Percentiles rank a stretch among this genome's conserved stretches.
Conservation (phyloP, 2,888 invertebrate genomes). For the Bursaphelenchus okinawaensis region DNA sequence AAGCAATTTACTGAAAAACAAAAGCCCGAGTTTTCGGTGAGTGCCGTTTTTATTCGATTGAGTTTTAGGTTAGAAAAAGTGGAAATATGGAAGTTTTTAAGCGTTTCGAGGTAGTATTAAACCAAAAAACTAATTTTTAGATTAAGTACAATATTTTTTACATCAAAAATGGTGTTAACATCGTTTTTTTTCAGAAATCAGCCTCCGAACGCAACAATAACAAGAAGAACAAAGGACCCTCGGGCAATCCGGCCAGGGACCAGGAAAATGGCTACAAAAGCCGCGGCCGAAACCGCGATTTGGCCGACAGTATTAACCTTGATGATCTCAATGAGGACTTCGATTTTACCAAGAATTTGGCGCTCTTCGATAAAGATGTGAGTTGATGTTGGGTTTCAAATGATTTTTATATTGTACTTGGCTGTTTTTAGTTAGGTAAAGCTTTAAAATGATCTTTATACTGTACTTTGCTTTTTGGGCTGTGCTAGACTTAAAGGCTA, state of each 20-base stretch:
- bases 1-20: conserved; percentile 27
- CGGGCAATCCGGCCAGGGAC: conserved; percentile 42
- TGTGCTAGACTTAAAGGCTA: no score
- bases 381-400: not conserved
- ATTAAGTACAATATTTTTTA: not conserved
- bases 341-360: conserved; percentile 47
- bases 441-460: no score
- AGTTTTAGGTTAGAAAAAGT: not conserved
- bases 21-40: conserved; percentile 3
- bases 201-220: not conserved
- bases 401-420: not conserved
- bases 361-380: conserved; percentile 35
- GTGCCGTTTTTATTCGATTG: not conserved
- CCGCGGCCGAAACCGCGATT: conserved; percentile 16
- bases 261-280: conserved; percentile 34
- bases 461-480: no score
- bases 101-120: no score
- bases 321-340: conserved; percentile 43
- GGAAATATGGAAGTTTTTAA: conserved; percentile 4
- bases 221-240: conserved; percentile 25
- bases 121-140: no score
- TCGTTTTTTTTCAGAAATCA: not conserved
- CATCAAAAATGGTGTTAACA: not conserved
- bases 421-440: no score
- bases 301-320: conserved; percentile 39